Base-by-base conservation (phyloP, 2,113 vertebrate species). In the Glaucidium brasilianum region DNA sequence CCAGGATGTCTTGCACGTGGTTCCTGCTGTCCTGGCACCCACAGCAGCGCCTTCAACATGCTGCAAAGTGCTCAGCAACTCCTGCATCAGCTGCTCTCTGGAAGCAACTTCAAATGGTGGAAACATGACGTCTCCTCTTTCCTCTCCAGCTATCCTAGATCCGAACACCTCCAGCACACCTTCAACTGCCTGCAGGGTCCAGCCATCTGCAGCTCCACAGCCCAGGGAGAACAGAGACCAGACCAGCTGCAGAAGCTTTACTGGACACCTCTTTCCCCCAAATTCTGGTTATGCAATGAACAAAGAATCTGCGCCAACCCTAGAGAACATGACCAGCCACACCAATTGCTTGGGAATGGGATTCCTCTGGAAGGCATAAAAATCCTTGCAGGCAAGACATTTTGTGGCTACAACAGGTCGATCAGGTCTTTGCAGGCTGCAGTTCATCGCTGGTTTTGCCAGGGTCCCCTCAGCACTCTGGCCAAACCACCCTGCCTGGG, bases 301-400 rank as follows among this genome's bases (percentile, higher is more conserved):
- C 32, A 56, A 2, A 49, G 41, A 12, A 59, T 10, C 49, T 2
- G 2, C 2, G 10, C 49, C 55, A 43, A 85, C 19, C 19, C 32
- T 6, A 2, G 43, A 69, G 49, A 49, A 17, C 32, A 35, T 7
- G 21, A 43, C 55, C 64, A 85, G 53, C 26, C 5, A 2, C 69
- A 59, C 13, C 1, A 1, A 60, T 5, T 0, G 1, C 35, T 55
- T 60, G 39, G 59, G 34, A 85, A 62, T 3, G 3, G 27, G 62
- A 68, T 34, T 85, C 11, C 39, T 50, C 18, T 2, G 6, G 19
- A 16, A 77, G n/a, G 32, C 37, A 73, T 34, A 85, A 90, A 90
- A 76, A 50, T n/a, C 5, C 3, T 19, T 35, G 41, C 32, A 88
- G 43, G 23, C 21, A 59, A 58, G 63, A 53, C 20, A 52, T 84